Evolutionary conservation across 2,113 vertebrate species (phyloP).

Genomic region (Pavo muticus): DNA sequence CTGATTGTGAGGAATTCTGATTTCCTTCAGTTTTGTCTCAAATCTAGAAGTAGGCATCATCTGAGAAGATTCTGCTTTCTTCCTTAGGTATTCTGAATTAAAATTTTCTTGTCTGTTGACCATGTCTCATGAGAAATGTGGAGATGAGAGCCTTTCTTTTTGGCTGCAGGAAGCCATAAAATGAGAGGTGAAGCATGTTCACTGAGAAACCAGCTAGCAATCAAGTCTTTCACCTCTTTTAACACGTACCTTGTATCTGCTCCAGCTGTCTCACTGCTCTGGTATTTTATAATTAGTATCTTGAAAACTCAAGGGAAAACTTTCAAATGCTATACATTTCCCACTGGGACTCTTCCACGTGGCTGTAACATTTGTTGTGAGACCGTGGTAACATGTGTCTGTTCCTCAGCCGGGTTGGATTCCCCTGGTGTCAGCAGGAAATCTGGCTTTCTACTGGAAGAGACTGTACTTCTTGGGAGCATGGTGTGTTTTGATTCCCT

Average conservation of each 20-base stretch:
- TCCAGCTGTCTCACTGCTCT: constrained; percentile 31
- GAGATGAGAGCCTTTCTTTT: not conserved
- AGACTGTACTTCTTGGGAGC: not conserved
- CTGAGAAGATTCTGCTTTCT: not conserved
- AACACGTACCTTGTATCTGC: not conserved
- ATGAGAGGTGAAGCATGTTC: not conserved
- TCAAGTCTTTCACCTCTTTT: not conserved
- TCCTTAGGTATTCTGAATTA: not conserved
- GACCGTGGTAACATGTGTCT: not conserved
- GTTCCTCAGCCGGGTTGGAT: not conserved
- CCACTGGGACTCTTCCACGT: not conserved
- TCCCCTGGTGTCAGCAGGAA: not conserved
- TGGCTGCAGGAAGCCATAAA: not conserved
- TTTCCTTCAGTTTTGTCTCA: not conserved
- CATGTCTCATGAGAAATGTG: accelerated
- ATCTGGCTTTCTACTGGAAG: not conserved
- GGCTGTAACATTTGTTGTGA: constrained; percentile 20
- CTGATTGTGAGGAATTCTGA: not conserved
- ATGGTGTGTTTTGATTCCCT: not conserved
- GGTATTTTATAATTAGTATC: constrained; percentile 30
- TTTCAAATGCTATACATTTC: not conserved
- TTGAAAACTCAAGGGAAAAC: constrained; percentile 34
- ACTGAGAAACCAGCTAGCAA: too few species aligned
- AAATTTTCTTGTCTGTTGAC: not conserved
- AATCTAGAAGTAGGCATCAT: not conserved